These are phyloP conservation scores for Tinea semifulvella DNA, from an alignment of 2,888 invertebrate species.

Conservation along the genomic window DNA sequence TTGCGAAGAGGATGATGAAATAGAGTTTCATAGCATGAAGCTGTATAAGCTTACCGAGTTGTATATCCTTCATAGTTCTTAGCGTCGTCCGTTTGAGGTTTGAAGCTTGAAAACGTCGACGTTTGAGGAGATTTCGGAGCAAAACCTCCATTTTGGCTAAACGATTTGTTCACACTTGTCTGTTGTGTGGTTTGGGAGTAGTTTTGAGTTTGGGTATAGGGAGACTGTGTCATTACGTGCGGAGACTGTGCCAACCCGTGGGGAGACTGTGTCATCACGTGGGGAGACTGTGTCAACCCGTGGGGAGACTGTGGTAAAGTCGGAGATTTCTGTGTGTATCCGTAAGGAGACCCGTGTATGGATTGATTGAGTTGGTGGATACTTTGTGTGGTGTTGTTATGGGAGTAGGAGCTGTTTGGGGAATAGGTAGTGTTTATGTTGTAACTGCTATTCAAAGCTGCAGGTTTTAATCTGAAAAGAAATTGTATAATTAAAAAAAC, in stretches of 20 bases:
- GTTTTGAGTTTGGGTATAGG: constrained; percentile 12
- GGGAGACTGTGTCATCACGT: neutral
- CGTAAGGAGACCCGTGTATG: constrained; percentile 30
- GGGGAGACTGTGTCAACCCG: neutral
- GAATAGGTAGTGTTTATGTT: constrained; percentile 50
- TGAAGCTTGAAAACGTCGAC: constrained; percentile 52
- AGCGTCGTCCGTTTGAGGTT: constrained; percentile 47
- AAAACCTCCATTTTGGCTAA: constrained; percentile 30
- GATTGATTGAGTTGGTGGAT: constrained; percentile 40
- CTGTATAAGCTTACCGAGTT: constrained; percentile 64
- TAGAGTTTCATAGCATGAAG: too few species aligned
- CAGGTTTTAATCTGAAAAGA: constrained; percentile 37
- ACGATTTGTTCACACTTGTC: neutral
- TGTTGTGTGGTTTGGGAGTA: constrained; percentile 10
- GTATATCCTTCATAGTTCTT: constrained; percentile 73
- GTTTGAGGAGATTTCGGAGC: constrained; percentile 34
- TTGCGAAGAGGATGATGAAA: too few species aligned
- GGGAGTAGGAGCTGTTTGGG: constrained; percentile 49
- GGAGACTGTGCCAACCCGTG: neutral
- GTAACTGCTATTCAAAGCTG: constrained; percentile 35
- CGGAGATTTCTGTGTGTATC: constrained; percentile 12
- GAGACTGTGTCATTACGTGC: constrained; percentile 2
- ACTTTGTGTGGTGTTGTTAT: constrained; percentile 34
- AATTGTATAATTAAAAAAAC: too few species aligned
- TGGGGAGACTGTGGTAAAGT: neutral